Evolutionary conservation across 2,888 invertebrate genomes (phyloP).

Genomic region (Hirtodrosophila duncani): DNA sequence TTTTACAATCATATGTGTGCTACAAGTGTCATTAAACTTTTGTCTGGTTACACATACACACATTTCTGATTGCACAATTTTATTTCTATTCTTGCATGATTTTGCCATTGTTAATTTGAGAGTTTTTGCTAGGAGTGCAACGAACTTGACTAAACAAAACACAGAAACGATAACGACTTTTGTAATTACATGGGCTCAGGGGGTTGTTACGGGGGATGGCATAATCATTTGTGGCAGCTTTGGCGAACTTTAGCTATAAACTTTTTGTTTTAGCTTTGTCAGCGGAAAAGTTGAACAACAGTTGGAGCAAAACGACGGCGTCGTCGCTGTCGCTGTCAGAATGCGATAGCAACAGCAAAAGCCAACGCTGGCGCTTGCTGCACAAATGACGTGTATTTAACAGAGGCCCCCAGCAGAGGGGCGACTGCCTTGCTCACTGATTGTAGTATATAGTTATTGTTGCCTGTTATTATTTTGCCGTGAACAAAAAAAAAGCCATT

Average conservation of each 20-base stretch:
- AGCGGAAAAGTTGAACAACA: conserved; percentile 57
- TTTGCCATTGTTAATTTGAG: conserved; percentile 52
- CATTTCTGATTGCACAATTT: too few species aligned
- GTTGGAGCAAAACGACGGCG: conserved; percentile 2
- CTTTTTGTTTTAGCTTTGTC: conserved; percentile 58
- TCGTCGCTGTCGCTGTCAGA: conserved; percentile 40
- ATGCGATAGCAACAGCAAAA: conserved; percentile 54
- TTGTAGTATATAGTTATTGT: conserved; percentile 13
- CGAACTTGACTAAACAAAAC: conserved; percentile 43
- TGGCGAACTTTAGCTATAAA: too few species aligned
- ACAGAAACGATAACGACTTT: conserved; percentile 51
- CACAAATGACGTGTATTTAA: conserved; percentile 59
- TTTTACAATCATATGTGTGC: too few species aligned
- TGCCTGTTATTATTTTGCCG: conserved; percentile 33
- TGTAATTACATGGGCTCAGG: conserved; percentile 51
- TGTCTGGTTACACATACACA: conserved; percentile 22
- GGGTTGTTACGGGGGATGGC: neutral
- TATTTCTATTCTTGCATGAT: conserved; percentile 26
- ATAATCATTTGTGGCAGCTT: conserved; percentile 40
- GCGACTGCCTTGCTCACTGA: conserved; percentile 15
- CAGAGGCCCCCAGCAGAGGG: conserved; percentile 15
- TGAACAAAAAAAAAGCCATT: conserved; percentile 56
- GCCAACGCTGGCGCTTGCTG: conserved; percentile 11
- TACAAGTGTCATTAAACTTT: conserved; percentile 14
- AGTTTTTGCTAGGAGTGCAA: too few species aligned